These are phyloP conservation scores for Lepus oiostolus DNA, from an alignment of 2,797 vertebrate genomes.

Conservation along the genomic window DNA sequence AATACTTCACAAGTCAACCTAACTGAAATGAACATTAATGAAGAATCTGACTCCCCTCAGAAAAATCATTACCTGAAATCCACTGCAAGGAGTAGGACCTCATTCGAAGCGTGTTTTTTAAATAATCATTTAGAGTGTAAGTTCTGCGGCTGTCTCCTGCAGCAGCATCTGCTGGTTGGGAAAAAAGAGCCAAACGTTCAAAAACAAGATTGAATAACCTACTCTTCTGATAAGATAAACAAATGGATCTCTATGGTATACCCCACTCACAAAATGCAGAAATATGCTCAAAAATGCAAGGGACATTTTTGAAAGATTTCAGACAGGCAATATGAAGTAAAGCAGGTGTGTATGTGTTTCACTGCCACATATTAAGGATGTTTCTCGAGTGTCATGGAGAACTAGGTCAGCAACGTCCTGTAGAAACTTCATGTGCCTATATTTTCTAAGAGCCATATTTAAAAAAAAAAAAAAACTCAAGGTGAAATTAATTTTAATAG, in stretches of 20 bases:
- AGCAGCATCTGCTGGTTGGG: constrained; percentile 77
- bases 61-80: constrained; percentile 89
- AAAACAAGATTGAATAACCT: constrained; percentile 5
- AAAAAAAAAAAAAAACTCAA: background rate
- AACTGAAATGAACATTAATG: background rate
- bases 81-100: constrained; percentile 85
- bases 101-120: constrained; percentile 84
- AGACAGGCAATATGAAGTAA: background rate
- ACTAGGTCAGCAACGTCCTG: background rate
- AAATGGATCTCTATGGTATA: background rate
- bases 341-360: background rate
- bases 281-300: constrained; percentile 21
- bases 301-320: constrained; percentile 54
- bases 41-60: background rate
- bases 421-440: background rate
- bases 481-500: constrained; percentile 51
- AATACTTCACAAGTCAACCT: background rate
- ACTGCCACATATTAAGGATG: background rate
- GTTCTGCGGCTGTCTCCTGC: constrained; percentile 83
- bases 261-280: constrained; percentile 8
- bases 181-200: constrained; percentile 65
- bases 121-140: constrained; percentile 88
- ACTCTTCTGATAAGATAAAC: constrained; percentile 38
- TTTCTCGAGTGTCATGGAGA: background rate
- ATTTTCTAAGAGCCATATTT: constrained; percentile 50